Percentiles rank a stretch among this genome's conserved stretches.
Conservation (phyloP, 2,797 vertebrate genomes). For the Tragelaphus oryx region DNA sequence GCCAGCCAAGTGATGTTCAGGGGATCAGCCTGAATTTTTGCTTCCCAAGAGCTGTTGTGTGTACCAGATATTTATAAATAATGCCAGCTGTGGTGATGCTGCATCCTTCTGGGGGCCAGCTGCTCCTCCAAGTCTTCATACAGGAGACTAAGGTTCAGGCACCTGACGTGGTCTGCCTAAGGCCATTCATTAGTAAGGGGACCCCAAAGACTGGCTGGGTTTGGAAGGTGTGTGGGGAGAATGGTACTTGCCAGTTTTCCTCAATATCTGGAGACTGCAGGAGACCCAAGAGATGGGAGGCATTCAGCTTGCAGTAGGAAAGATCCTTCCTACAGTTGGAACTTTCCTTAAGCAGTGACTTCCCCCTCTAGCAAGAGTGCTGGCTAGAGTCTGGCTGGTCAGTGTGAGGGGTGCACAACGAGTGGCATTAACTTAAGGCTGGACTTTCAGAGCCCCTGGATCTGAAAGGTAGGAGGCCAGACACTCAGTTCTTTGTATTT, state of each 20-base stretch:
- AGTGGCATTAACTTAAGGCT: accelerated
- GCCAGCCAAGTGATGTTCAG: not conserved
- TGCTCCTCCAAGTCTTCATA: not conserved
- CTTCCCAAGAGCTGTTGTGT: not conserved
- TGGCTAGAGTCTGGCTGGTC: not conserved
- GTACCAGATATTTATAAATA: not conserved
- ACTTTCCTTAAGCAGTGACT: not conserved
- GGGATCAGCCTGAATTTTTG: not conserved
- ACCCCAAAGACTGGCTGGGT: not conserved
- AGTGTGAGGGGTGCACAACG: accelerated
- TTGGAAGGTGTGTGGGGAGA: not conserved
- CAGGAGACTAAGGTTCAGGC: not conserved
- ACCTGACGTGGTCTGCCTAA: not conserved
- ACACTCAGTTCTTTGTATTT: not conserved
- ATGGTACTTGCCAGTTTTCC: not conserved
- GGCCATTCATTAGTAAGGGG: no score
- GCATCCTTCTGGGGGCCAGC: not conserved
- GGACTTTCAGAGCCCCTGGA: not conserved
- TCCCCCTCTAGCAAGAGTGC: no score
- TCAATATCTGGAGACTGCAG: not conserved
- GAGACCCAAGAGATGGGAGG: not conserved
- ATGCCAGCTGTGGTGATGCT: not conserved
- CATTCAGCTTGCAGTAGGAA: not conserved
- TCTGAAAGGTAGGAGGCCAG: not conserved
- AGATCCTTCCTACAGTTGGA: not conserved